Evolutionary conservation across 2,888 invertebrate genomes (phyloP), one percentile per base, ranked within the genome.

Genomic region (Empis stercorea): DNA sequence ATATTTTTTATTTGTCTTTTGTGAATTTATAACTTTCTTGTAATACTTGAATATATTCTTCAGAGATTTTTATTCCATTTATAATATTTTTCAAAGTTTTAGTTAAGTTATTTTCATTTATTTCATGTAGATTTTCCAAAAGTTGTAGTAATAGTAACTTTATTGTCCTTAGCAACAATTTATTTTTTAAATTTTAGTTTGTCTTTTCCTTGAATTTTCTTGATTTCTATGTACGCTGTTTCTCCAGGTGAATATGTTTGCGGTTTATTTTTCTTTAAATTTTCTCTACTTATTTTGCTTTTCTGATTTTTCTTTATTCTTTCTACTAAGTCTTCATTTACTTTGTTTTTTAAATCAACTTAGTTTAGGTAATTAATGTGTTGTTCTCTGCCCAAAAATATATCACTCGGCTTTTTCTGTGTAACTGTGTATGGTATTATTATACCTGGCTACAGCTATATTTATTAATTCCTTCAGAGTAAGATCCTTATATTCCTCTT

Each of bases 1-100:
- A 43, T 30, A 30, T 47, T 47, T 43, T 47, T 47, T 38, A 47
- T 44, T 9, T 47, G 39, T 15, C 37, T 15, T 16, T 49, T 49
- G 15, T 49, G 46, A 13, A 49, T 30, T 9, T n/a, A n/a, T n/a
- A n/a, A n/a, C n/a, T n/a, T n/a, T n/a, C n/a, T n/a, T n/a, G n/a
- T n/a, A n/a, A n/a, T n/a, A n/a, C n/a, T n/a, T n/a, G n/a, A n/a
- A n/a, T n/a, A n/a, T n/a, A n/a, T n/a, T n/a, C n/a, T n/a, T n/a
- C n/a, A n/a, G n/a, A n/a, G n/a, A n/a, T n/a, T n/a, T n/a, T n/a
- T n/a, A n/a, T n/a, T n/a, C n/a, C n/a, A n/a, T n/a, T n/a, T n/a
- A n/a, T n/a, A n/a, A n/a, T n/a, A n/a, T n/a, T n/a, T n/a, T n/a
- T n/a, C n/a, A n/a, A n/a, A n/a, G n/a, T n/a, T n/a, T n/a, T n/a